Evolutionary conservation across 2,797 vertebrate species (phyloP).

Genomic region (Gymnothorax javanicus): DNA sequence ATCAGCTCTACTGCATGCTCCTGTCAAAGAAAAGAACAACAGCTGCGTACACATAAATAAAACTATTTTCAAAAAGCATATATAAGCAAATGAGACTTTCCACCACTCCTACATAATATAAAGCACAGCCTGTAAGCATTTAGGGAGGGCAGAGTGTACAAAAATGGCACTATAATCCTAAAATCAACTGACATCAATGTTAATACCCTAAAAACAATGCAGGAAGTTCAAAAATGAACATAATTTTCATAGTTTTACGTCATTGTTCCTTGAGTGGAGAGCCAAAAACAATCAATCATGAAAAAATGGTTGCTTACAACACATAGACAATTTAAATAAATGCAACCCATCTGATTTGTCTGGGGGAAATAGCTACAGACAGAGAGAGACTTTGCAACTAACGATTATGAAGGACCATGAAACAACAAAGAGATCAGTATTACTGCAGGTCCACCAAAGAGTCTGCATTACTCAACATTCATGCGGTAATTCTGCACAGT

Average conservation of each 20-base stretch:
- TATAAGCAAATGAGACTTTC: not conserved
- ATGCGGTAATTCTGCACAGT: not conserved
- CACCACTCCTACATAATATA: not conserved
- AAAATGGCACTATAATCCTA: too few species aligned
- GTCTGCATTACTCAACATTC: not conserved
- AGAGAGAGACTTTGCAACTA: not conserved
- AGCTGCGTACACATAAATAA: not conserved
- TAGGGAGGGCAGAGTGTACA: too few species aligned
- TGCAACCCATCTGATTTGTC: not conserved
- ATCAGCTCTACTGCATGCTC: not conserved
- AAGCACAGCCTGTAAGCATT: not conserved
- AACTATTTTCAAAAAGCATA: not conserved
- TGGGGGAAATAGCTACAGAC: not conserved
- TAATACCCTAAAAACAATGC: too few species aligned
- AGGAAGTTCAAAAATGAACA: too few species aligned
- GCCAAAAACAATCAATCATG: too few species aligned
- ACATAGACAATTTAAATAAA: not conserved
- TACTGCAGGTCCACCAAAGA: too few species aligned
- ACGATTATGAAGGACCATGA: not conserved
- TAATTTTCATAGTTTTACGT: too few species aligned
- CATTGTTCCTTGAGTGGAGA: too few species aligned
- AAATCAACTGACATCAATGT: too few species aligned
- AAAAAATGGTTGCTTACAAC: not conserved
- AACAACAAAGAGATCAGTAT: conserved; percentile 1
- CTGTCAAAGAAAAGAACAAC: not conserved